phyloP scores from a whole-genome alignment of 2,888 invertebrate genomes.

The Lottia scabra region DNA sequence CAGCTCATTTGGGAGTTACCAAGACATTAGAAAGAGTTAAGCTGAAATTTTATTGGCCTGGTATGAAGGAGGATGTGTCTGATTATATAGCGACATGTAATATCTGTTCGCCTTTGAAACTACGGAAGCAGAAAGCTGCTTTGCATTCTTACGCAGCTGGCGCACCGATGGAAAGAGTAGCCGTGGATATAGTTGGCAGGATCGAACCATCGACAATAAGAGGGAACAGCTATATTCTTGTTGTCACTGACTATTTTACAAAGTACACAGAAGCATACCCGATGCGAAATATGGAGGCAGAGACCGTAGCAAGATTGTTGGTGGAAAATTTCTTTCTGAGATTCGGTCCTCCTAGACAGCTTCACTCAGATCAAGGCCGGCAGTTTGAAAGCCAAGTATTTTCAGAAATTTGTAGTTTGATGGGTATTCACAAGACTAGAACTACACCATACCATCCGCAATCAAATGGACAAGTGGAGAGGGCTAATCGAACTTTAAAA shows the following conservation, averaged over 20 bases:
- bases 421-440: conserved; percentile 25
- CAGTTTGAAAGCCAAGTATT: conserved; percentile 31
- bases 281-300: background rate
- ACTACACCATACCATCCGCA: too few species aligned
- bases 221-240: background rate
- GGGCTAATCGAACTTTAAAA: conserved; percentile 22
- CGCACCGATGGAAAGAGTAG: conserved; percentile 14
- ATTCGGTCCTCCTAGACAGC: conserved; percentile 22
- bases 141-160: background rate
- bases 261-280: background rate
- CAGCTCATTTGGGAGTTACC: conserved; percentile 3
- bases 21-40: conserved; percentile 3
- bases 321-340: conserved; percentile 24
- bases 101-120: background rate
- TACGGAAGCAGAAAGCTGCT: background rate
- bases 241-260: background rate
- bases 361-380: conserved; percentile 29
- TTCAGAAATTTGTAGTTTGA: conserved; percentile 23
- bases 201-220: too few species aligned
- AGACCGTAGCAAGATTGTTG: conserved; percentile 19
- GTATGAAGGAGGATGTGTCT: background rate
- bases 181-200: conserved; percentile 12
- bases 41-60: conserved; percentile 11
- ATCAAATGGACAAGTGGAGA: conserved; percentile 25
- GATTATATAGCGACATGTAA: background rate